Conservation (phyloP, 2,888 invertebrate genomes). For the Cantharis rustica region DNA sequence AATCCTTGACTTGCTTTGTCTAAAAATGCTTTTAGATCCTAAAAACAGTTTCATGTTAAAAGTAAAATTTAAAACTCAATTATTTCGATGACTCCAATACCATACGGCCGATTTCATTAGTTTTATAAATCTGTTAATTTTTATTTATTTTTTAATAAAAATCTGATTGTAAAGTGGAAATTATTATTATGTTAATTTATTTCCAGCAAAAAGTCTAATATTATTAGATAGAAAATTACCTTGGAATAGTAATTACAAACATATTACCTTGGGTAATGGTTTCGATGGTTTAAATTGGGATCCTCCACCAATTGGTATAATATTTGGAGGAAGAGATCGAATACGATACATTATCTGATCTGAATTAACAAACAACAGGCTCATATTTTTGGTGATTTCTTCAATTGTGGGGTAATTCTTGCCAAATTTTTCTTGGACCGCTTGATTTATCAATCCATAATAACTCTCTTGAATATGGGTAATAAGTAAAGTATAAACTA, state of each 20-base stretch:
- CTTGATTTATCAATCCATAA: not conserved
- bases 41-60: not conserved
- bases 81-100: no score
- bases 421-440: constrained; percentile 44
- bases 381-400: constrained; percentile 43
- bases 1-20: constrained; percentile 35
- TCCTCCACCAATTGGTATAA: constrained; percentile 46
- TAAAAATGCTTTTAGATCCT: not conserved
- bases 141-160: no score
- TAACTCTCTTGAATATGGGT: not conserved
- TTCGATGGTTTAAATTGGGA: not conserved
- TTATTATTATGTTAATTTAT: no score
- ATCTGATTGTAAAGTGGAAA: no score
- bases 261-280: not conserved
- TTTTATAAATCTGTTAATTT: no score
- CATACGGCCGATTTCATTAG: no score
- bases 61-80: no score
- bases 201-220: no score
- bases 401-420: constrained; percentile 38
- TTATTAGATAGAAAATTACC: no score
- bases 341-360: constrained; percentile 46
- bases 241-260: not conserved
- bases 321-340: constrained; percentile 45
- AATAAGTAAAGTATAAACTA: not conserved
- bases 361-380: constrained; percentile 46